Evolutionary conservation across 2,113 vertebrate species (phyloP), one percentile per base, ranked within the genome.

Genomic region (Hyaena hyaena): DNA sequence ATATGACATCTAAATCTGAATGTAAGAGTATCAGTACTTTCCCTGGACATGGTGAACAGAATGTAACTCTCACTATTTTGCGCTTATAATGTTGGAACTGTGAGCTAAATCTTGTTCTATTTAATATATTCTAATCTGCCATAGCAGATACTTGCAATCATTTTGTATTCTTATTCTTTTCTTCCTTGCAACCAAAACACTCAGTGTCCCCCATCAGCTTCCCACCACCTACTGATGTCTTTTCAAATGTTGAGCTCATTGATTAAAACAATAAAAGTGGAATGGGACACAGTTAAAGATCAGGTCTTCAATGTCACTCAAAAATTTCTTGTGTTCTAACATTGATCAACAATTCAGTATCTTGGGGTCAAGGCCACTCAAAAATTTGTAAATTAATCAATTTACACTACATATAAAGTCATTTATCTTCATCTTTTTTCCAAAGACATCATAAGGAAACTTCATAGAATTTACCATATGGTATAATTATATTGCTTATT

Each of bases 351-450:
- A 84, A 85, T 84, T 85, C 10, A 66, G 53, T 61, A 88, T 39
- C 92, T 39, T 2, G 4, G 10, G 93, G n/a, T 15, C 11, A 84
- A 95, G 3, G 2, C 19, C 17, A 76, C 77, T 94, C 31, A 45
- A 94, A 89, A 81, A 87, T 26, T 89, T 90, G 10, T 58, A 71
- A 93, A 94, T 90, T 86, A 69, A 73, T 85, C 68, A n/a, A 73
- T 90, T 90, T 92, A 74, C 6, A 68, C 9, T 33, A 26, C 2
- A 61, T 63, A 26, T 10, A 39, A 84, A 88, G 1, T 80, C 23
- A 80, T 48, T 58, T 68, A n/a, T 33, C 50, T 92, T 74, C 71
- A 68, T 90, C 4, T 77, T 19, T 58, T 68, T 53, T 48, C 63
- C 48, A 80, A 92, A 92, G 65, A 7, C 19, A 10, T 84, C 28